These are phyloP conservation scores for Gymnoscopelus braueri DNA, from an alignment of 2,797 vertebrate species.

Conservation along the genomic window DNA sequence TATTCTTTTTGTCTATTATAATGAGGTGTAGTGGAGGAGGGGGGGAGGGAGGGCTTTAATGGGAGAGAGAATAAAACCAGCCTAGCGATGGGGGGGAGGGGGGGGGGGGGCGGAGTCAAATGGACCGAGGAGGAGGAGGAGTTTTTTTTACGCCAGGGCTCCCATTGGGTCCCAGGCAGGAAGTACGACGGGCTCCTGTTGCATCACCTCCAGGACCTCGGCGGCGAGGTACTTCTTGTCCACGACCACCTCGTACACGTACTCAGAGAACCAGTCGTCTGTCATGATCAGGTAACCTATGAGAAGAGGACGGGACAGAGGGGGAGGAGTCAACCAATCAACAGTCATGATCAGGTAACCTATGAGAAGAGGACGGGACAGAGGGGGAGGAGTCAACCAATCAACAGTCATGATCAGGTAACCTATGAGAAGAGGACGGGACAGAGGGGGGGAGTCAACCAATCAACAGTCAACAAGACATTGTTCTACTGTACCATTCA, in stretches of 20 bases:
- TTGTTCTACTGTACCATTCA: too few relatives aligned
- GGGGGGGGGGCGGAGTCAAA: slow-evolving; percentile 72
- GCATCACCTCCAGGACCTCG: slow-evolving; percentile 89
- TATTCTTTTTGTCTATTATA: slow-evolving; percentile 73
- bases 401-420: too few relatives aligned
- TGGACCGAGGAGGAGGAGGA: slow-evolving; percentile 59
- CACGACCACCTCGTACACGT: slow-evolving; percentile 96
- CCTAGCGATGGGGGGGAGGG: slow-evolving; percentile 9
- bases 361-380: too few relatives aligned
- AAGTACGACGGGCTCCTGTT: slow-evolving; percentile 89
- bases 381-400: too few relatives aligned
- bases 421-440: too few relatives aligned
- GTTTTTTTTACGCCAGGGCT: slow-evolving; percentile 75
- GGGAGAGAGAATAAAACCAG: slow-evolving; percentile 70
- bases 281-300: slow-evolving; percentile 98
- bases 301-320: slow-evolving; percentile 3
- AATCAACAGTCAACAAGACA: too few relatives aligned
- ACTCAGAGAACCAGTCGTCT: slow-evolving; percentile 97
- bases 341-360: neutral
- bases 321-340: slow-evolving; percentile 13
- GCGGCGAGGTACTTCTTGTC: slow-evolving; percentile 88
- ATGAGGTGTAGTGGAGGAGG: slow-evolving; percentile 11
- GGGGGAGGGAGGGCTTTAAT: too few relatives aligned
- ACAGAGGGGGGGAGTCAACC: too few relatives aligned
- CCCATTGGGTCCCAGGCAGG: slow-evolving; percentile 99